Evolutionary conservation across 2,113 vertebrate genomes (phyloP).

Genomic region (mouse (Mus musculus)): DNA sequence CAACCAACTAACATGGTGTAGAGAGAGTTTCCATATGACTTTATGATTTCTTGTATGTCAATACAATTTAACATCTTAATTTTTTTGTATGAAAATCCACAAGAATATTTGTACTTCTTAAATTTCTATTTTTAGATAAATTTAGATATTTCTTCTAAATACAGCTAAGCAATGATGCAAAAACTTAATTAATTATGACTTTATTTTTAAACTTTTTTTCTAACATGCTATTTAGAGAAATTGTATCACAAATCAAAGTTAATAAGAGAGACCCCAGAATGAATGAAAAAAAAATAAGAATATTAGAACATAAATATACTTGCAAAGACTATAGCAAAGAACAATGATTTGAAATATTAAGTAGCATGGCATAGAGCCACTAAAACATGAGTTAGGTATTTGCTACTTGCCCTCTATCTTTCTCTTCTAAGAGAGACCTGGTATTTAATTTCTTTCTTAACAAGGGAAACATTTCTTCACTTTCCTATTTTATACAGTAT

Average conservation of each 20-base stretch:
- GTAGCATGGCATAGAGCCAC: background rate
- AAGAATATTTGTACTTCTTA: background rate
- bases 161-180: background rate
- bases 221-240: background rate
- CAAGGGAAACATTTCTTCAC: background rate
- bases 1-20: background rate
- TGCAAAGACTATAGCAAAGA: background rate
- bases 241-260: slow-evolving; percentile 16
- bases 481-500: background rate
- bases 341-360: slow-evolving; percentile 22
- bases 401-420: background rate
- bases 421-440: background rate
- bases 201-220: background rate
- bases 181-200: background rate
- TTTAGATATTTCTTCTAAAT: background rate
- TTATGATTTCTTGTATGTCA: slow-evolving; percentile 6
- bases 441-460: background rate
- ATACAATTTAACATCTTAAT: slow-evolving; percentile 39
- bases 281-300: background rate
- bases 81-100: background rate
- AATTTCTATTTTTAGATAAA: background rate
- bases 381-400: background rate
- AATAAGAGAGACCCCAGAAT: background rate
- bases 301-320: background rate
- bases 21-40: slow-evolving; percentile 14